phyloP scores from a whole-genome alignment of 2,113 vertebrate genomes.

The Aptenodytes patagonicus region DNA sequence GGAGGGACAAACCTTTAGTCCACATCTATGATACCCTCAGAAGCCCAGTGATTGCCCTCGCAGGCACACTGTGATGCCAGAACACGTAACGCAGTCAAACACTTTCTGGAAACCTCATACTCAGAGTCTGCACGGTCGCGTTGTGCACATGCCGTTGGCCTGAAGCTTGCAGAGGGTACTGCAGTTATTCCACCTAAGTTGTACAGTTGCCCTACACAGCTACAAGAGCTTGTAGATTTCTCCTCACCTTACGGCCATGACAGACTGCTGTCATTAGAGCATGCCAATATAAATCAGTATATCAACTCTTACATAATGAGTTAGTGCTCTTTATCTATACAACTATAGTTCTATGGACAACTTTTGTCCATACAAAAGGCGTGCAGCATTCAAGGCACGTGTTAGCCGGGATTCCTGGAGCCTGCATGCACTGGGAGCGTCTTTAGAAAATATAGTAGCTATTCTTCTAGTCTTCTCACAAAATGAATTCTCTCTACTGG shows the following conservation, averaged over 20 bases:
- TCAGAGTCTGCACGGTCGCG: fast-evolving
- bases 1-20: background rate
- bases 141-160: fast-evolving
- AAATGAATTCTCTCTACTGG: slow-evolving; percentile 22
- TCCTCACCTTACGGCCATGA: fast-evolving
- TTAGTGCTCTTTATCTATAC: fast-evolving
- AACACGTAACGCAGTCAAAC: fast-evolving
- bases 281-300: fast-evolving
- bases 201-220: background rate
- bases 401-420: background rate
- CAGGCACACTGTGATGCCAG: background rate
- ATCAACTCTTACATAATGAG: background rate
- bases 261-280: background rate
- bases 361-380: background rate
- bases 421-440: background rate
- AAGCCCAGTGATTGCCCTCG: fast-evolving
- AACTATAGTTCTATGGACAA: too few relatives aligned
- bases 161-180: background rate
- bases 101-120: background rate
- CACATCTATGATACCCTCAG: fast-evolving
- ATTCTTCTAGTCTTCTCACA: background rate
- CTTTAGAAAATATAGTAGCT: background rate
- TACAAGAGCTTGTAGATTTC: background rate
- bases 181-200: fast-evolving
- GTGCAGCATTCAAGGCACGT: background rate